Base-by-base conservation (phyloP, 2,797 vertebrate genomes). In the Hoplostethus mediterraneus region DNA sequence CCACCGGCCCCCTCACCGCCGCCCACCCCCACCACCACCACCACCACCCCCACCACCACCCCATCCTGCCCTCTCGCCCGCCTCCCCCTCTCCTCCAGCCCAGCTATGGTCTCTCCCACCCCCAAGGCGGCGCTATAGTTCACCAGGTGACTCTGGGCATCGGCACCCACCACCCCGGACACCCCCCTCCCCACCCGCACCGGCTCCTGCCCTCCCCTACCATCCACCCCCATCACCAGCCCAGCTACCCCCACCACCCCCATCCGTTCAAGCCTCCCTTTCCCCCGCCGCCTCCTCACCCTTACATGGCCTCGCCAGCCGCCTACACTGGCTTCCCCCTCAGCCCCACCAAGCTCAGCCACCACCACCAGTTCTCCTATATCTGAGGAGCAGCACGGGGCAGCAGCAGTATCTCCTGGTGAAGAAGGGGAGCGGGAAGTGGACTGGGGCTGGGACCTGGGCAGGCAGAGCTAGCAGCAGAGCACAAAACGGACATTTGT, bases 321-420 rank as follows among this genome's bases (percentile, higher is more conserved):
- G 95, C 95, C 55, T 99, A 96, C 92, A 92, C 96, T 11, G 96
- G 96, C 87, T 99, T 99, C 90, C 97, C 97, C 12, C 73, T 99
- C 94, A 98, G 97, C 92, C 98, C 97, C 62, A 97, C 95, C 77
- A 98, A 99, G 90, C 95, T 98, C 93, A 93, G 95, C 95, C 92
- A 92, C 80, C 90, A 87, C 70, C 90, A 89, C 38, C 98, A 98
- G 95, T 99, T 96, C 93, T 96, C 97, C 0, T 99, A 97, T 88
- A 96, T 99, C 95, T 99, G 96, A 99, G 85, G 90, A 61, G 81
- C 72, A 6, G 68, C 47, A 40, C 68, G 69, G 91, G 91, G 70
- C 79, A 60, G 21, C 88, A 70, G 79, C 86, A 75, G 45, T 58
- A 63, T 76, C 79, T 82, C n/a, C 75, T 83, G 56, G 38, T 60